Conservation (phyloP, 2,797 vertebrate species). For the Fundulus diaphanus region DNA sequence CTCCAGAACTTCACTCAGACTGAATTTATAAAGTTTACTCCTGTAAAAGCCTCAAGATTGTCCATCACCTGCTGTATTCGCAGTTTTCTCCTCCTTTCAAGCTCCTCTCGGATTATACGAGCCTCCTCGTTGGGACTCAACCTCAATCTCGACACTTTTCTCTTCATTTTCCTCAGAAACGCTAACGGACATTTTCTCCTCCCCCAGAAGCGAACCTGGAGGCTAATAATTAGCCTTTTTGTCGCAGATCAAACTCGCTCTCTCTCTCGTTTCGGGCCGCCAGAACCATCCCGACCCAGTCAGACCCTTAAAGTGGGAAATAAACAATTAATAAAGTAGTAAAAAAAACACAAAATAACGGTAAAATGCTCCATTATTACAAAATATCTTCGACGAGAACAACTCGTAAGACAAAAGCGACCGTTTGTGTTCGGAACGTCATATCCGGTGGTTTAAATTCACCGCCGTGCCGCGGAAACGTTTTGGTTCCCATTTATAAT, state of each 20-base stretch:
- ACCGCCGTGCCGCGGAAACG: slow-evolving; percentile 37
- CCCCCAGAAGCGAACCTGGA: neutral
- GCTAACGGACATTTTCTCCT: slow-evolving; percentile 9
- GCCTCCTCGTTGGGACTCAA: slow-evolving; percentile 95
- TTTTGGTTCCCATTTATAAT: slow-evolving; percentile 12
- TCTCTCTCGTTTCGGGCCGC: neutral
- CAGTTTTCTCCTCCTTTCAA: slow-evolving; percentile 89
- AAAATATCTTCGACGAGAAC: neutral
- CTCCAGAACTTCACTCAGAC: too few species aligned
- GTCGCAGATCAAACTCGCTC: neutral
- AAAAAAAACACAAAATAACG: neutral
- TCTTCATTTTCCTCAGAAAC: slow-evolving; percentile 82
- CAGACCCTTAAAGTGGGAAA: neutral
- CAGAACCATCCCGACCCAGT: accelerated
- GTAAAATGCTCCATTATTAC: neutral
- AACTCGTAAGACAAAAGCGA: slow-evolving; percentile 5
- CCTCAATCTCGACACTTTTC: slow-evolving; percentile 79
- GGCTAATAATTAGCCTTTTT: slow-evolving; percentile 17
- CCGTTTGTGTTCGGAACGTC: slow-evolving; percentile 41
- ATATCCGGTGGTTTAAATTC: slow-evolving; percentile 76
- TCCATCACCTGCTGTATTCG: slow-evolving; percentile 89
- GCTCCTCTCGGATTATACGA: slow-evolving; percentile 87
- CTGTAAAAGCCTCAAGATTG: too few species aligned
- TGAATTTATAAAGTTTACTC: too few species aligned
- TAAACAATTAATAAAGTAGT: neutral